Conservation (phyloP, 1,140 invertebrate species). For the Listronotus oregonensis region DNA sequence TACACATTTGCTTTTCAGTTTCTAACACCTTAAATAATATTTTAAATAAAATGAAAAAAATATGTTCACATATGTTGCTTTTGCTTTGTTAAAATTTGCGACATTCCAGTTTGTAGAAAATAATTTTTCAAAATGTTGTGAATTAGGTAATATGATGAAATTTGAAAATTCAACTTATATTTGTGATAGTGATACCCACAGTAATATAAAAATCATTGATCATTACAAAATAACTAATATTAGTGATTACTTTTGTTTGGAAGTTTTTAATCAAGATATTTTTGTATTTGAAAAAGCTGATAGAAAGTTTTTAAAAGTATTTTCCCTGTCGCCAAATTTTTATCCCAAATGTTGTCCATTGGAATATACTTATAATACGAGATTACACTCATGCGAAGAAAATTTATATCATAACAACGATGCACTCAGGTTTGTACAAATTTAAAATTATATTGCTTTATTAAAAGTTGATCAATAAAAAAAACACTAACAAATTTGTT, state of each 20-base stretch:
- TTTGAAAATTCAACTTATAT: not conserved
- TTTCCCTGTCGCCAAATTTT: not conserved
- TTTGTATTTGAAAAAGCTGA: not conserved
- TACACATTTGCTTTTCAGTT: constrained; percentile 7
- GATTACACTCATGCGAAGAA: not conserved
- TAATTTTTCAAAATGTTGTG: constrained; percentile 2
- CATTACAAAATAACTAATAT: not conserved
- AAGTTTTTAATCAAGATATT: not conserved
- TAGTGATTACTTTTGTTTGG: not conserved
- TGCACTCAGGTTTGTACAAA: too few species aligned
- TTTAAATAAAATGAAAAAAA: not conserved
- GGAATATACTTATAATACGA: constrained; percentile 2
- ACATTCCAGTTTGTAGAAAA: not conserved
- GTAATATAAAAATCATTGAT: constrained; percentile 4
- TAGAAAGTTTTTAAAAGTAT: not conserved
- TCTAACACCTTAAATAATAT: constrained; percentile 1
- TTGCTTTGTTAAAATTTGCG: constrained; percentile 10
- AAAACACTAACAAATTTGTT: too few species aligned
- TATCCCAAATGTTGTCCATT: constrained; percentile 10
- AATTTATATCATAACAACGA: not conserved
- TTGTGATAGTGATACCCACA: not conserved
- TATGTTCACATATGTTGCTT: not conserved
- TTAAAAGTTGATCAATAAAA: too few species aligned
- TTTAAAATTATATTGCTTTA: too few species aligned
- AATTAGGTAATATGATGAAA: not conserved